Base-by-base conservation (phyloP, 2,113 vertebrate genomes). In the Atlantisia rogersi region DNA sequence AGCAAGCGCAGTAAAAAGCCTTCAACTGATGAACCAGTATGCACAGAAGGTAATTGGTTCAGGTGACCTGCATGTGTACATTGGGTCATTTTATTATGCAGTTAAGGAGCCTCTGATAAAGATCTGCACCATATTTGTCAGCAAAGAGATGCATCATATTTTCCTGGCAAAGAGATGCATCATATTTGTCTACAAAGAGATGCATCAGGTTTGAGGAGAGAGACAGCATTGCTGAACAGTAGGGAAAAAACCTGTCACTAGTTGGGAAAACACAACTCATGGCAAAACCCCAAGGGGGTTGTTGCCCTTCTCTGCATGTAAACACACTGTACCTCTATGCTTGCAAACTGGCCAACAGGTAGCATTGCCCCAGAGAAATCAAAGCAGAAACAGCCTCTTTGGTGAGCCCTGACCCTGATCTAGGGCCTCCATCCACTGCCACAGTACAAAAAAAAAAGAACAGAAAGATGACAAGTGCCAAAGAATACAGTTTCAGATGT, bases 1-100 rank as follows among this genome's bases (percentile, higher is more conserved):
- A 90, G 86, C 50, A 94, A 91, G 90, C 35, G 86, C 73, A 83
- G 91, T 95, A 93, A 97, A 97, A 97, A 91, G 56, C 76, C 22
- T 59, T 88, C 94, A 86, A 80, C 24, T 12, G 3, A 88, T 85
- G 82, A 97, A 97, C 91, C 59, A 82, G 39, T 52, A 55, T 46
- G 55, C 56, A 89, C 80, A 94, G 75, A 87, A 87, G 15, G 59
- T 76, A 96, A 80, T 48, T 90, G 83, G 53, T 75, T 90, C 71
- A 94, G 93, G 81, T 88, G 59, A 86, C 73, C 68, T 58, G 40
- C 2, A 6, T 56, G 63, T 56, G 82, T 76, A 95, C 63, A 73
- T 29, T 63, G 53, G 78, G 29, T 62, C 78, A 83, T 56, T 91
- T 84, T n/a, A 82, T 58, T 64, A 73, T 3, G 18, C 44, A 64